Evolutionary conservation across 2,113 vertebrate species (phyloP).

Genomic region (Trogon melanurus): DNA sequence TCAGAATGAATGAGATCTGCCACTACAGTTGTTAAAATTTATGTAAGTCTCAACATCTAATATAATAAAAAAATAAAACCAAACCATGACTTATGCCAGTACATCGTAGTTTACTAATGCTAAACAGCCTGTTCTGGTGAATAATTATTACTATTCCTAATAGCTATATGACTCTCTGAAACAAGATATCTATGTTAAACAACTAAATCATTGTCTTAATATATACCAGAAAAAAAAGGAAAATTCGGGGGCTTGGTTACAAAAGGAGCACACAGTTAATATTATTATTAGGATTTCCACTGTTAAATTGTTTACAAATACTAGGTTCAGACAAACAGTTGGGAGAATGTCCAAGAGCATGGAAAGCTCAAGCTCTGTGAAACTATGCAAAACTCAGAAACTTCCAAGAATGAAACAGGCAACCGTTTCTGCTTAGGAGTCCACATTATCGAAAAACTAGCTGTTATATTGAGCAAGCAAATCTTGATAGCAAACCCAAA

Average conservation of each 20-base stretch:
- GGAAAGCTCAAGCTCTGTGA: accelerated
- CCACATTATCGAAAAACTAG: background rate
- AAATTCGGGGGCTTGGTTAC: background rate
- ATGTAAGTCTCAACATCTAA: background rate
- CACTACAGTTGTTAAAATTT: background rate
- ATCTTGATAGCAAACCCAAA: background rate
- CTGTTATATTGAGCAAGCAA: background rate
- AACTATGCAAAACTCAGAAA: background rate
- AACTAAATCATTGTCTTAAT: background rate
- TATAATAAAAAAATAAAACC: background rate
- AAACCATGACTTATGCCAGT: background rate
- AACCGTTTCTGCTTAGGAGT: background rate
- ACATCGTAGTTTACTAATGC: background rate
- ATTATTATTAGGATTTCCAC: background rate
- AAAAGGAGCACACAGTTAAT: background rate
- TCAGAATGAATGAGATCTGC: slow-evolving; percentile 38
- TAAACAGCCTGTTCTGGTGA: background rate
- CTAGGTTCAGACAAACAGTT: background rate
- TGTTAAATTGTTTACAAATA: background rate
- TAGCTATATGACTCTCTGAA: background rate
- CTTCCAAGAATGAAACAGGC: background rate
- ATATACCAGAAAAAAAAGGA: background rate
- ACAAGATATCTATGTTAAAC: background rate
- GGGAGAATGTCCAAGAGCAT: background rate
- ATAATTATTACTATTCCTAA: background rate